phyloP scores from a whole-genome alignment of 2,888 invertebrate species.

The Lamellibrachia satsuma region DNA sequence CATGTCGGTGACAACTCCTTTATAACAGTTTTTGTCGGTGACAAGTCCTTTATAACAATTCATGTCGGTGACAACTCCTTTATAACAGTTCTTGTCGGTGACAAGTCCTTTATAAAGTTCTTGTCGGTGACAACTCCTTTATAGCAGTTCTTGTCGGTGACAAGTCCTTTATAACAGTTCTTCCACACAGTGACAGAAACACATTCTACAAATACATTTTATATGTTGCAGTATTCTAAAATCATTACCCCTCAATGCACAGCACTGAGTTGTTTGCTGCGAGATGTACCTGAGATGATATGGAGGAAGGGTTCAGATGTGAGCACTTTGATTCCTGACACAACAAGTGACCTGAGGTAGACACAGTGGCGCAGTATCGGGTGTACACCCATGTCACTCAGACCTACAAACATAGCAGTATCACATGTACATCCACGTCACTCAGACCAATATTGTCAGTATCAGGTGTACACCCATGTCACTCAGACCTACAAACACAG shows the following conservation, averaged over 20 bases:
- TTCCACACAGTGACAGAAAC: neutral
- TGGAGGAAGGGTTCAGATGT: constrained; percentile 46
- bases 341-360: neutral
- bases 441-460: no score
- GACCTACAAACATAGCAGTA: neutral
- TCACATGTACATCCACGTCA: neutral
- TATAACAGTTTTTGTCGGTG: no score
- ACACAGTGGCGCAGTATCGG: neutral
- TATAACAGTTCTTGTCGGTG: no score
- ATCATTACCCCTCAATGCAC: neutral
- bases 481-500: no score
- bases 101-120: no score
- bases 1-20: no score
- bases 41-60: no score
- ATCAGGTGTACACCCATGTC: neutral
- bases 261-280: neutral
- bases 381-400: neutral
- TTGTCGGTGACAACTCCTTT: neutral
- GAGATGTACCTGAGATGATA: neutral
- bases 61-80: no score
- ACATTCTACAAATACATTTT: neutral
- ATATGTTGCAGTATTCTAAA: neutral
- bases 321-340: constrained; percentile 39
- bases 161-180: neutral
- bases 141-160: neutral